Evolutionary conservation across 1,140 invertebrate genomes (phyloP).

Genomic region (Trichonephila clavipes): DNA sequence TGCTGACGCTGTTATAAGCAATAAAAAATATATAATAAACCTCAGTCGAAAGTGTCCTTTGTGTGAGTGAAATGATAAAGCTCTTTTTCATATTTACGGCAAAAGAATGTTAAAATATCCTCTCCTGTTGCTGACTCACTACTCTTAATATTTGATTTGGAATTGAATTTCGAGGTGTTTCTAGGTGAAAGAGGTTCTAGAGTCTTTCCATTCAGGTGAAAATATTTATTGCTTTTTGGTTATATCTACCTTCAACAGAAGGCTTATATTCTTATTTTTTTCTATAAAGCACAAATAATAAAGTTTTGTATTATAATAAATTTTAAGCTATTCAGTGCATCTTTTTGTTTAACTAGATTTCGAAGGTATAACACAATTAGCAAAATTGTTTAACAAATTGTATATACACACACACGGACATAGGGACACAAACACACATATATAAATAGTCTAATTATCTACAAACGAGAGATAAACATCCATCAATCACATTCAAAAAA

Average conservation of each 20-base stretch:
- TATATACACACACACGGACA: no score
- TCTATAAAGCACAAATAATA: not conserved
- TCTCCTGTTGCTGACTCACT: conserved; percentile 62
- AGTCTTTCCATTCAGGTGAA: not conserved
- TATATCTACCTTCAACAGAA: not conserved
- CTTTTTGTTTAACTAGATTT: not conserved
- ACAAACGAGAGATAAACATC: no score
- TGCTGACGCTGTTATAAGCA: conserved; percentile 54
- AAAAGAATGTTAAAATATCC: not conserved
- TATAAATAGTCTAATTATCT: no score
- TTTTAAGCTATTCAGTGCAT: not conserved
- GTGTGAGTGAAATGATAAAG: conserved; percentile 50
- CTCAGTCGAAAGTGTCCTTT: conserved; percentile 31
- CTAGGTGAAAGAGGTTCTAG: not conserved
- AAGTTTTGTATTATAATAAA: not conserved
- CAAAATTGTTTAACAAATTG: no score
- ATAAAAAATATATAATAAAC: conserved; percentile 24
- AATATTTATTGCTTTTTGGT: not conserved
- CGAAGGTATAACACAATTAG: no score
- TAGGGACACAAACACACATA: no score
- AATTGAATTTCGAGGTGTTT: not conserved
- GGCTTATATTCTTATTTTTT: not conserved
- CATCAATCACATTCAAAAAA: no score
- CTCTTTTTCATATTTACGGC: conserved; percentile 39
- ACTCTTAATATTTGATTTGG: not conserved